Base-by-base conservation (phyloP, 2,113 vertebrate genomes). In the Gyps fulvus region DNA sequence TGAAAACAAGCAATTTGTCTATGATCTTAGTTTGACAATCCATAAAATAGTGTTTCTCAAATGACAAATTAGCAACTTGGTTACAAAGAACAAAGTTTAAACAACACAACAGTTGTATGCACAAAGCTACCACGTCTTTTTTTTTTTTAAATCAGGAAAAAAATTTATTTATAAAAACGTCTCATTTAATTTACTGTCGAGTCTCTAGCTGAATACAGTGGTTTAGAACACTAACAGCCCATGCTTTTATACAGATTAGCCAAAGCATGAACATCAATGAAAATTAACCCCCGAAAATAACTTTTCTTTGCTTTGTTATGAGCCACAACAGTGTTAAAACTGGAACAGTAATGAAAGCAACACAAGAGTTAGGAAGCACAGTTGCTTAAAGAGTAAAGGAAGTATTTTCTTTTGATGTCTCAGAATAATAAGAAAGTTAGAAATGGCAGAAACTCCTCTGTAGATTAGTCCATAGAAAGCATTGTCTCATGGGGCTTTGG, bases 401-500 rank as follows among this genome's bases (percentile, higher is more conserved):
- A 97, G 57, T 86, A n/a, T 96, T 97, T 95, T 97, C 93, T 97
- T 96, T 97, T 97, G 94, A 97, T 95, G 95, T 97, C 86, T 96
- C 91, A 91, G 96, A 95, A 97, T 95, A 97, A 83, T 97, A 97
- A 96, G 94, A 97, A 97, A 97, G 96, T 97, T 97, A 97, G 96
- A 97, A 98, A 96, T 97, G 96, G 97, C 97, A 97, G 97, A 97
- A 98, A 98, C 98, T 98, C 98, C 97, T 98, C 98, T 98, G 98
- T 95, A 97, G 98, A 97, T 98, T 97, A 97, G 95, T 98, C 98
- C 98, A 98, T 98, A 98, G 97, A 98, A 98, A 98, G 98, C 98
- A 97, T 97, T 96, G 96, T 98, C 97, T 98, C 98, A 97, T 98
- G 97, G 98, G 98, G 98, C 98, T 98, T 98, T 98, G 97, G 98